Conservation (phyloP, 2,888 invertebrate genomes). For the Sepiola atlantica region DNA sequence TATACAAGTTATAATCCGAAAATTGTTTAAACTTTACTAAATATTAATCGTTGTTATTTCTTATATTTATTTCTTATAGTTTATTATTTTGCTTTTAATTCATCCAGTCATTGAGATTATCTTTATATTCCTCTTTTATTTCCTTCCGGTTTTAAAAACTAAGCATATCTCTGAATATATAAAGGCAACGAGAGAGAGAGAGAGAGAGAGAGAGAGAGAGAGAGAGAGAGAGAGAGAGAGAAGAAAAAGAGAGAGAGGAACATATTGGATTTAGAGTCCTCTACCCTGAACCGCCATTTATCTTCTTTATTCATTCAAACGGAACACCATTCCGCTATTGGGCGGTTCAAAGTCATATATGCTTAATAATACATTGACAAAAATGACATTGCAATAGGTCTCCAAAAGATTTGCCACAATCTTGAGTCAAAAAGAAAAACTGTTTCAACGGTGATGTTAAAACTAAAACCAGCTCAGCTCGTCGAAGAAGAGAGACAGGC, state of each 20-base stretch:
- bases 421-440: constrained; percentile 23
- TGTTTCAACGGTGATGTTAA: constrained; percentile 9
- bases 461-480: constrained; percentile 22
- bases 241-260: no score
- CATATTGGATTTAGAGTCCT: not conserved
- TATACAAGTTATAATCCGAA: not conserved
- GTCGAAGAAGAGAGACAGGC: not conserved
- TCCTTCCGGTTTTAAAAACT: not conserved
- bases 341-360: constrained; percentile 32
- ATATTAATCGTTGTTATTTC: not conserved
- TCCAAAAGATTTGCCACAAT: constrained; percentile 21
- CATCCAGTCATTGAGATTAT: not conserved
- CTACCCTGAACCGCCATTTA: not conserved
- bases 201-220: no score
- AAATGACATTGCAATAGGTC: constrained; percentile 8
- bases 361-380: constrained; percentile 8
- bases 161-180: not conserved
- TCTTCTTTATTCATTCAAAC: constrained; percentile 22
- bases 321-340: constrained; percentile 16
- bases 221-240: no score
- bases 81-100: not conserved
- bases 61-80: not conserved
- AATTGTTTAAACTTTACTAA: not conserved
- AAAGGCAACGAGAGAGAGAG: not conserved
- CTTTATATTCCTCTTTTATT: not conserved